Evolutionary conservation across 2,888 invertebrate species (phyloP), one percentile per base, ranked within the genome.

Genomic region (Papilio gigon): DNA sequence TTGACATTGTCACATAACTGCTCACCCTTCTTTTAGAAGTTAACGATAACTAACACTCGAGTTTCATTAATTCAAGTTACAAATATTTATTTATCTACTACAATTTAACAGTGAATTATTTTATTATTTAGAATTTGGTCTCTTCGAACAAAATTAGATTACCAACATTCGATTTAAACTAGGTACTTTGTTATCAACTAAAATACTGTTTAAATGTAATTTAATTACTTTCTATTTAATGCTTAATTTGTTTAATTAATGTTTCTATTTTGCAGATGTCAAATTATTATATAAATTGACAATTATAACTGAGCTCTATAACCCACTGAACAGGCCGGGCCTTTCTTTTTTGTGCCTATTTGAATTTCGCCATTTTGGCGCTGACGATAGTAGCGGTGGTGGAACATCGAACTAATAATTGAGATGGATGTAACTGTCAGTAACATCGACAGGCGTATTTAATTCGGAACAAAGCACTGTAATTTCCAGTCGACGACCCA

Each of bases 11-110:
- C 35, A n/a, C 14, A 22, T 37, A 40, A 25, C 37, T 37, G 37
- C 37, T 37, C 14, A 60, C 22, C 59, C 60, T 60, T 53, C 53
- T 53, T 53, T 56, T n/a, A 56, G 53, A 30, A 56, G 50, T 53
- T 25, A 50, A 50, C 27, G 25, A 27, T 50, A 50, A 27, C 30
- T 53, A 27, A 27, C 50, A 53, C 50, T 53, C 27, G n/a, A 50
- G 50, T 53, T 53, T 14, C 6, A 53, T 27, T 27, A 6, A 27
- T 8, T n/a, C 8, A n/a, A 53, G 9, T 30, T 27, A 40, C 40
- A 22, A 47, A 40, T 22, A 22, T 47, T 3, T 25, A 4, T 56
- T 56, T 30, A 56, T 30, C 9, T 30, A 56, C 53, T 56, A 56
- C 42, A 17, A 17, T 56, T 17, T 30, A 56, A 56, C 53, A 56